phyloP scores from a whole-genome alignment of 2,888 invertebrate genomes.

The Tipula helvola region DNA sequence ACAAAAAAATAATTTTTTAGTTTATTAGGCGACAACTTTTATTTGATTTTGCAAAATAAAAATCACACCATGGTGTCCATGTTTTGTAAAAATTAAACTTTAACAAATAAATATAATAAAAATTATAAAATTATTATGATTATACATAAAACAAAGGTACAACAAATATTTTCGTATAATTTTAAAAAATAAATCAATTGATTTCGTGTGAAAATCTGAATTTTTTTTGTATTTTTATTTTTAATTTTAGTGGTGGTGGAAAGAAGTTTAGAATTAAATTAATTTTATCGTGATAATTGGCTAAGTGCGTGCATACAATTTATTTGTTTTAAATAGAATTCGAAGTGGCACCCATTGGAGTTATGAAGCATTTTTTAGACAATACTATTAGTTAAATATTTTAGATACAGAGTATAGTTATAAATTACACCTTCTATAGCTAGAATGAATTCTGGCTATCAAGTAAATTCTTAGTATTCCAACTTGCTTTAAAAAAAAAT shows the following conservation, averaged over 20 bases:
- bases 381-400: too few species aligned
- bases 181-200: neutral
- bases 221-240: neutral
- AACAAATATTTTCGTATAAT: neutral
- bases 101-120: neutral
- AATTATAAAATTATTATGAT: neutral
- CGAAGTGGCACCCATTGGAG: neutral
- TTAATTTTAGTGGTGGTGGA: neutral
- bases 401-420: too few species aligned
- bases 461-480: too few species aligned
- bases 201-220: neutral
- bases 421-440: too few species aligned
- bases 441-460: too few species aligned
- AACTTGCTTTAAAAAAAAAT: too few species aligned
- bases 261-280: too few species aligned
- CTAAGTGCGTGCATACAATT: neutral
- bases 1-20: neutral
- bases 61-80: neutral
- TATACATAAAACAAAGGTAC: neutral
- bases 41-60: neutral
- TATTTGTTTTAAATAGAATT: neutral
- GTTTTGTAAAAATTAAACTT: neutral
- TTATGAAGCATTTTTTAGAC: neutral
- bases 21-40: conserved; percentile 4
- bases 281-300: neutral